Percentiles rank a stretch among this genome's conserved stretches.
phyloP scores from a whole-genome alignment of 2,113 vertebrate species.

The Xyrauchen texanus region DNA sequence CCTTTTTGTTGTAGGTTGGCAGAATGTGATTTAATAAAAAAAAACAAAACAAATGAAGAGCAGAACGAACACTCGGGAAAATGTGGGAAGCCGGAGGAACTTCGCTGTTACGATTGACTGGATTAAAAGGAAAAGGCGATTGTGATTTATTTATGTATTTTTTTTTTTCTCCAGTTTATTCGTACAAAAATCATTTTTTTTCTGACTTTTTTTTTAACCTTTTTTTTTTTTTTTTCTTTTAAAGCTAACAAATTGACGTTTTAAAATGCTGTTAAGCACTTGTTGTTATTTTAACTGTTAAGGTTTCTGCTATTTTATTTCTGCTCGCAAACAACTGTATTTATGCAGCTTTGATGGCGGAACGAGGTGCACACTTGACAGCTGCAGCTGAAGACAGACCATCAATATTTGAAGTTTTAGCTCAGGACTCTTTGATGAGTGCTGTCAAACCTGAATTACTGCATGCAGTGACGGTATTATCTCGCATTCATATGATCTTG shows the following conservation, averaged over 20 bases:
- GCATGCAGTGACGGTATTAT: conserved; percentile 84
- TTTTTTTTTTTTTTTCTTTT: background rate
- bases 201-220: background rate
- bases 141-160: background rate
- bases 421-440: conserved; percentile 91
- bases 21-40: too few species aligned
- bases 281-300: background rate
- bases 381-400: conserved; percentile 69
- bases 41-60: conserved; percentile 12
- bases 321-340: background rate
- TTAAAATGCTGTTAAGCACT: background rate
- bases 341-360: conserved; percentile 77
- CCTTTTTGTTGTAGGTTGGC: too few species aligned
- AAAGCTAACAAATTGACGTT: too few species aligned
- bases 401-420: conserved; percentile 90
- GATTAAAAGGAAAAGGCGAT: background rate
- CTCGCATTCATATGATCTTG: too few species aligned
- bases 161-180: background rate
- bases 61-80: conserved; percentile 32
- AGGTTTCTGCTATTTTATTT: background rate
- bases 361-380: conserved; percentile 85
- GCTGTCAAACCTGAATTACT: conserved; percentile 86
- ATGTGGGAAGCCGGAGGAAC: conserved; percentile 22
- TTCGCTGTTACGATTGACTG: conserved; percentile 12
- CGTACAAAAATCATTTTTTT: background rate